Evolutionary conservation across 2,888 invertebrate genomes (phyloP), one percentile per base, ranked within the genome.

Genomic region (Rhingia rostrata): DNA sequence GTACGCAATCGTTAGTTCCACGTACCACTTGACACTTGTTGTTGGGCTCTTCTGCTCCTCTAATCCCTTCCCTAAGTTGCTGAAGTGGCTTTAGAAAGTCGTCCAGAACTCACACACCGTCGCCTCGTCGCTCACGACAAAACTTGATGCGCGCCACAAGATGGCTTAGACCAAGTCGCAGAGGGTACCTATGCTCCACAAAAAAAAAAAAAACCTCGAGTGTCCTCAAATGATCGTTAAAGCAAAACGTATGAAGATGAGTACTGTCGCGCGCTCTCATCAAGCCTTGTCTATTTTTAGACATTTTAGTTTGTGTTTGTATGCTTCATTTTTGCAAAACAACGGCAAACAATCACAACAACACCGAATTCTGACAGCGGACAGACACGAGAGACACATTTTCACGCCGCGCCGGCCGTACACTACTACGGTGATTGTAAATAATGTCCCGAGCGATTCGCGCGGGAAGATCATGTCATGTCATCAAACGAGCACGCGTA

Each of bases 391-490:
- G 3, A 54, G 35, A 64, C 43, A 69, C 67, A 70, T 45, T 64
- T 75, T 69, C 58, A 41, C 64, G 10, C 43, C 56, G 49, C 64
- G 10, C 43, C 56, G 49, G 60, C 61, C 22, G 22, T 22, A 22
- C 22, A 22, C 22, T 22, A 2, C 22, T 22, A 54, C 6, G 58
- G 58, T 58, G 75, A 77, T 72, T 77, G 72, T 82, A 77, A 82
- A 82, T 77, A 66, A 82, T 82, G 77, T 77, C 64, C 6, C 60
- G 33, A 69, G 35, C 58, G 45, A 14, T 58, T 56, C 69, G 82
- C 77, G 82, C 82, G 72, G 72, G 66, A 82, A 78, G 82, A 78
- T 66, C 72, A 45, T 78, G 78, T 82, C 82, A 82, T 60, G 70
- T 70, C 69, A 82, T 75, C 49, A 51, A 51, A 51, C 37, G 63